Conservation (phyloP, 2,888 invertebrate species). For the Celastrina argiolus region DNA sequence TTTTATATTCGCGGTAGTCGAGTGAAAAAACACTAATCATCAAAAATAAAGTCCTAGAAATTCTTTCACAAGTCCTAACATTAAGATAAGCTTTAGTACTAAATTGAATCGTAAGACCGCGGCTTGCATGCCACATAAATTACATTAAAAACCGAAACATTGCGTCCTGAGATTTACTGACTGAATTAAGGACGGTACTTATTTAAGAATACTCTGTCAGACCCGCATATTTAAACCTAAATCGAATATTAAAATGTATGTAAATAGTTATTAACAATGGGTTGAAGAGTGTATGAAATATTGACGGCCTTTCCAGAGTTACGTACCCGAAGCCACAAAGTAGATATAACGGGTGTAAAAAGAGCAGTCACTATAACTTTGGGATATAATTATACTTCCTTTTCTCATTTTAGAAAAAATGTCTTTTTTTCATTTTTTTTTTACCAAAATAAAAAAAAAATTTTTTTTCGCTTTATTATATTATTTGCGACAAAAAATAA, state of each 20-base stretch:
- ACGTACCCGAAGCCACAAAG: too few species aligned
- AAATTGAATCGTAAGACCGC: slow-evolving; percentile 42
- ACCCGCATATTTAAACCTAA: slow-evolving; percentile 51
- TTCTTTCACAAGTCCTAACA: slow-evolving; percentile 22
- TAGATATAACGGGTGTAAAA: too few species aligned
- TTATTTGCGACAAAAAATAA: too few species aligned
- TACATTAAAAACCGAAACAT: slow-evolving; percentile 49
- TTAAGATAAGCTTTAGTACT: slow-evolving; percentile 34
- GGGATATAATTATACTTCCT: too few species aligned
- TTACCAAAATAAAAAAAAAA: too few species aligned
- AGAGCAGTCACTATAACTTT: too few species aligned
- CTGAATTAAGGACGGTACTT: slow-evolving; percentile 50
- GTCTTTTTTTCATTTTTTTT: too few species aligned
- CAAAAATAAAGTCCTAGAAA: too few species aligned
- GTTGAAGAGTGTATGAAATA: neutral
- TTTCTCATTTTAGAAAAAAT: too few species aligned
- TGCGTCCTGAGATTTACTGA: slow-evolving; percentile 56
- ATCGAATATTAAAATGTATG: slow-evolving; percentile 20
- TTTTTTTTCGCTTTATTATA: too few species aligned
- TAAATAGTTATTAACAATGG: slow-evolving; percentile 15
- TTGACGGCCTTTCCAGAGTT: neutral
- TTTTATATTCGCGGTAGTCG: too few species aligned
- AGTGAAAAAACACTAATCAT: too few species aligned
- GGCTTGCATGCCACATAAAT: slow-evolving; percentile 62
- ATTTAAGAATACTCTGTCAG: slow-evolving; percentile 60